Evolutionary conservation across 2,797 vertebrate species (phyloP), one percentile per base, ranked within the genome.

Genomic region (Percopsis omiscomaycus): DNA sequence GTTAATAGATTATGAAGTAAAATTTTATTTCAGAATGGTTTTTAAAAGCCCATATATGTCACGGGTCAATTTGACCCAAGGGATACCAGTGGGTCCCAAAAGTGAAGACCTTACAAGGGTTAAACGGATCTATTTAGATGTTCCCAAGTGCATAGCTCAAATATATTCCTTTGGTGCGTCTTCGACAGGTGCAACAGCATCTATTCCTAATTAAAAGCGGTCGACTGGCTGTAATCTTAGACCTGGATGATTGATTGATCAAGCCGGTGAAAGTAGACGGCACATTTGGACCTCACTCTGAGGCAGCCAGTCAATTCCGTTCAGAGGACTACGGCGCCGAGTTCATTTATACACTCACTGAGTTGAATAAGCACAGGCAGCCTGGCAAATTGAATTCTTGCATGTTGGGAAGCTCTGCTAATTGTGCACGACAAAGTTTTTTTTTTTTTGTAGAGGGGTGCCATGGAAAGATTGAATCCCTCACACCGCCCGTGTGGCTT

Each of bases 181-280:
- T 58, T 52, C 53, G 67, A 75, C 68, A 63, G 66, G 45, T 64
- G 65, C 70, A 66, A 56, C 73, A 61, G 56, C 64, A 71, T 49
- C 67, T 55, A 55, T 59, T 64, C 52, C 56, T 71, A 77, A 79
- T 69, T 77, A 71, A 78, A 75, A 66, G 47, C 0, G 45, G 54
- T 48, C 3, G 70, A 66, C 55, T 55, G 66, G 42, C 47, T 73
- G 74, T 57, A 68, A 6, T 70, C 64, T 66, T 45, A 71, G 51
- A 73, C 69, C 2, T 1, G 51, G 44, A 61, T 70, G 72, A 86
- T 58, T 76, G 84, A 84, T 71, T 29, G 71, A 77, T 81, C 55
- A 50, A 67, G 61, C 71, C 51, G 22, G 3, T 22, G 61, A 49
- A 47, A 59, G n/a, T 3, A 51, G 63, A 49, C 46, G 0, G 59